Evolutionary conservation across 1,140 invertebrate genomes (phyloP), one percentile per base, ranked within the genome.

Genomic region (Drosophila pseudoananassae): DNA sequence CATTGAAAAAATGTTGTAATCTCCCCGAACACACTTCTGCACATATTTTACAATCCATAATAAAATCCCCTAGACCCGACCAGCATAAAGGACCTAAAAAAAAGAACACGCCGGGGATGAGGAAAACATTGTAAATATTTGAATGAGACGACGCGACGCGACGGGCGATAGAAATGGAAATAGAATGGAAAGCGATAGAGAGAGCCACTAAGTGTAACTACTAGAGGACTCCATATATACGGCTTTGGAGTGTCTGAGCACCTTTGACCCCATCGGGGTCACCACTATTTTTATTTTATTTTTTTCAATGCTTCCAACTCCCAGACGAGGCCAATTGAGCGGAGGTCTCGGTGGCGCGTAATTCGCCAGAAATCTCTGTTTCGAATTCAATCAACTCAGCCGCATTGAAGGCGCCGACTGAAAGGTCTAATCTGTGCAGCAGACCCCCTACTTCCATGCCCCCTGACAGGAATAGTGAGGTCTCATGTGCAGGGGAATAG

Each of bases 341-440:
- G 46, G 46, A 65, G 47, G 66, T 81, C 68, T 76, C 74, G 72
- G 63, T 68, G 65, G 83, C 82, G 68, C 78, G 82, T 87, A 85
- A 87, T 85, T 85, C 79, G 74, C 76, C 66, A 78, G 77, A 87
- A 85, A 85, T 85, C 82, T 87, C 82, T 77, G 82, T 66, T 69
- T 85, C 82, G 66, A 87, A 87, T 85, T 87, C 82, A 85, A 85
- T 85, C 79, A 85, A 81, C 77, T 85, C 53, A 74, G 65, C 77
- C 74, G 82, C 82, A 85, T 81, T 85, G 68, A 70, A 76, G 25
- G 25, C 25, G 25, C 54, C 71, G 47, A 20, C 36, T 66, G 47
- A 53, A 66, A 68, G 50, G 50, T 56, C 66, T 70, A 69, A 70
- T 70, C 64, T 49, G 51, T 55, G 31, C 64, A 63, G 45, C 14